Conservation (phyloP, 2,113 vertebrate genomes). For the Chitala chitala region DNA sequence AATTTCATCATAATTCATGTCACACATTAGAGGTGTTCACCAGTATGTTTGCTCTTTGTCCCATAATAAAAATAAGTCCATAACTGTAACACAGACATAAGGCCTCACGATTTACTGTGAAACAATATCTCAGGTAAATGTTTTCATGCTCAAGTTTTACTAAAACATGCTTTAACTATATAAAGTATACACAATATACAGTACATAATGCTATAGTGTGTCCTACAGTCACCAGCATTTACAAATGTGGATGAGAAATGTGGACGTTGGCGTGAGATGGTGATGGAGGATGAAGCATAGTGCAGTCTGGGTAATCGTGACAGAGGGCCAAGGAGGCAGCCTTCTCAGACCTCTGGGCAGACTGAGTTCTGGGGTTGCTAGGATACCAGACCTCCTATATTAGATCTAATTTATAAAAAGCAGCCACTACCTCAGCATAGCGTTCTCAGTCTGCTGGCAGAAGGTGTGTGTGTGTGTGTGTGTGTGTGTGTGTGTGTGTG, state of each 20-base stretch:
- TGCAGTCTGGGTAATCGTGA: slow-evolving; percentile 29
- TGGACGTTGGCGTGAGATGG: slow-evolving; percentile 10
- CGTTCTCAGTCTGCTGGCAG: background rate
- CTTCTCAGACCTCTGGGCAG: slow-evolving; percentile 54
- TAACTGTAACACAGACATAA: no score
- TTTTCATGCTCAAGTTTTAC: background rate
- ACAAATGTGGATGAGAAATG: background rate
- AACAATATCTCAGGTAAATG: no score
- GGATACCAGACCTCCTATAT: slow-evolving; percentile 59
- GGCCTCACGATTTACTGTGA: no score
- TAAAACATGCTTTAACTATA: background rate
- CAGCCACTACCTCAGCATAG: slow-evolving; percentile 45
- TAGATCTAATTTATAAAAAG: slow-evolving; percentile 68
- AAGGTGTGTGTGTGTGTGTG: no score
- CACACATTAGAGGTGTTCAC: no score
- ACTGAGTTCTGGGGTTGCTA: slow-evolving; percentile 55
- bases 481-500: no score
- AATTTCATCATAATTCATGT: no score
- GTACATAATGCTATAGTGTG: no score
- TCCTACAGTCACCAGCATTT: background rate
- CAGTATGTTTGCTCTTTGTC: no score
- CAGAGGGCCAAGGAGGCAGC: slow-evolving; percentile 40
- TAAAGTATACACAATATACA: no score
- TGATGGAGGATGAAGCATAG: slow-evolving; percentile 11
- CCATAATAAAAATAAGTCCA: no score